Evolutionary conservation across 2,888 invertebrate genomes (phyloP), one percentile per base, ranked within the genome.

Genomic region (Troides helena): DNA sequence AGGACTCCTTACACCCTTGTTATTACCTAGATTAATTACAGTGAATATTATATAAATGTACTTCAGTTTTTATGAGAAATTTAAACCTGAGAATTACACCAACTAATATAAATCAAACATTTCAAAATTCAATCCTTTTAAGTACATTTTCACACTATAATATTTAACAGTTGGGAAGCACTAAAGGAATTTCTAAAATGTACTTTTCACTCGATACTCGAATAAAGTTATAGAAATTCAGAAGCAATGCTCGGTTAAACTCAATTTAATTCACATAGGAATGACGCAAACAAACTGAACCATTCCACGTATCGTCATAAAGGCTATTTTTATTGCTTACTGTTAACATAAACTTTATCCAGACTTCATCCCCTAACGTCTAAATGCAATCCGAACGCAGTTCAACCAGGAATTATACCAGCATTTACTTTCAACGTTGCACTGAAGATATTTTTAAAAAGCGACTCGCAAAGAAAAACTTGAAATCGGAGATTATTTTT

Each of bases 401-500:
- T 88, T 79, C 84, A 86, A 89, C 79, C 81, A 84, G 85, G 80
- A 92, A 91, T 90, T 90, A 90, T 88, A 84, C 81, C 84, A 81
- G 80, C 87, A 90, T 91, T 91, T 90, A 90, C 88, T 90, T 88
- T 90, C 90, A 91, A 90, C 90, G 90, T 87, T 88, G 90, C 89
- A 86, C 88, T 90, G 86, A 85, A 88, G 90, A 87, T 86, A 88
- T 88, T 86, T 86, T 82, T 85, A 82, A 46, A 86, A 84, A 85
- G 85, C 80, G 78, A 76, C 77, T 72, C 74, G 81, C 75, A 81
- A 82, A 80, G 79, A 83, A 79, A 80, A 80, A 85, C 83, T 85
- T 85, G 72, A 85, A 87, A 87, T 81, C 81, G 79, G 78, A 77
- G 84, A 82, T 85, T 86, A 88, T 88, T 86, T 88, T 85, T 86